A percentile compares a stretch with the other conserved stretches of the same genome.
Conservation (phyloP, 2,113 vertebrate genomes). For the Dicrurus megarhynchus region DNA sequence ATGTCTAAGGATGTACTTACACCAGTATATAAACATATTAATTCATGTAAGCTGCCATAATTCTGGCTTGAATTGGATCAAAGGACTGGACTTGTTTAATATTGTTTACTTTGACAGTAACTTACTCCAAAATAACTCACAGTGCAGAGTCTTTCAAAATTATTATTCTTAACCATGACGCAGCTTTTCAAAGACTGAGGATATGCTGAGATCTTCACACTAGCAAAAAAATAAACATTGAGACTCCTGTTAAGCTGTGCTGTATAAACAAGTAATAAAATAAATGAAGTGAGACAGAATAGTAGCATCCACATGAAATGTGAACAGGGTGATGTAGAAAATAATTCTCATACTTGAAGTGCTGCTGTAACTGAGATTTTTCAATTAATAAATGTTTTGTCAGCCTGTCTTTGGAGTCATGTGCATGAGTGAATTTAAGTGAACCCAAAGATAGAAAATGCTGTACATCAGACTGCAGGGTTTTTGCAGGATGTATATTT, state of each 20-base stretch:
- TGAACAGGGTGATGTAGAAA: neutral
- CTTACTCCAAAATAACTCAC: neutral
- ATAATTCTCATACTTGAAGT: neutral
- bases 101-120: neutral
- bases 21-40: neutral
- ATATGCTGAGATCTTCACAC: neutral
- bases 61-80: slow-evolving; percentile 6
- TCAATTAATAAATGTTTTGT: neutral
- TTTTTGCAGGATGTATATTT: neutral
- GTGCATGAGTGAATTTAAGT: neutral
- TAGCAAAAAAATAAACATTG: neutral
- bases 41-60: neutral
- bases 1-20: neutral
- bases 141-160: neutral
- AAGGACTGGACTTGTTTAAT: neutral
- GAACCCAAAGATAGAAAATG: neutral
- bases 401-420: neutral
- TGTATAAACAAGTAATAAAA: slow-evolving; percentile 27
- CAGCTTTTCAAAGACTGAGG: neutral
- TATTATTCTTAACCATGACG: neutral
- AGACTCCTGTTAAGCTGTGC: neutral
- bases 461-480: neutral
- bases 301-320: neutral
- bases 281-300: slow-evolving; percentile 10
- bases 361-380: neutral